Evolutionary conservation across 1,140 invertebrate genomes (phyloP).

Genomic region (Drosophila willistoni): DNA sequence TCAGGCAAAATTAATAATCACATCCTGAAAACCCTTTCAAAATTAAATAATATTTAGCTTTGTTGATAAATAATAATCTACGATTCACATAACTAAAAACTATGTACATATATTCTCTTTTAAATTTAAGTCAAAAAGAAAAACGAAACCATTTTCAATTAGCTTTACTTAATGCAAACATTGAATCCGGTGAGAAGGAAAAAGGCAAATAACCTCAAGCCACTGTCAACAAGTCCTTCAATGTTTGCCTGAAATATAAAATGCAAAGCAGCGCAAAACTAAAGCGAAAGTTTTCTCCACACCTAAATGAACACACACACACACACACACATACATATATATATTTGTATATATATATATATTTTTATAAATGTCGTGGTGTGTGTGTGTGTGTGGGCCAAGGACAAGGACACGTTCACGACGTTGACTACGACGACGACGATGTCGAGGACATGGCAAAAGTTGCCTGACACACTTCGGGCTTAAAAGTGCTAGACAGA

Average conservation of each 20-base stretch:
- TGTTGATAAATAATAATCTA: no score
- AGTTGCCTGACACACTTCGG: constrained; percentile 78
- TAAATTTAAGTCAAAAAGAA: no score
- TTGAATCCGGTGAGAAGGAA: neutral
- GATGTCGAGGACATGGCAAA: constrained; percentile 67
- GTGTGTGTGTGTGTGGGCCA: constrained; percentile 63
- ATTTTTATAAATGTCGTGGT: constrained; percentile 52
- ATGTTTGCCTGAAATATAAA: constrained; percentile 38
- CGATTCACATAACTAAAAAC: no score
- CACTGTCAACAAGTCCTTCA: constrained; percentile 49
- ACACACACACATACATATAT: constrained; percentile 42
- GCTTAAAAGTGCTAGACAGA: constrained; percentile 72
- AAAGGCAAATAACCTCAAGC: constrained; percentile 5
- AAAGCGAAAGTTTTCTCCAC: constrained; percentile 64
- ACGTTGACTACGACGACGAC: constrained; percentile 46
- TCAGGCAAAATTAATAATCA: no score
- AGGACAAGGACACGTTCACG: constrained; percentile 75
- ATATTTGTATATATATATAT: constrained; percentile 35
- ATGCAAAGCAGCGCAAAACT: constrained; percentile 61
- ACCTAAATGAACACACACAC: constrained; percentile 1
- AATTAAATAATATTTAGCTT: no score
- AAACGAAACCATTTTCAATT: neutral
- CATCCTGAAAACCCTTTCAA: no score
- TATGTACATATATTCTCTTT: no score
- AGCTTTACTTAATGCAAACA: neutral